Conservation (phyloP, 92 coral and sea anemone species). For the Palythoa grandiflora region DNA sequence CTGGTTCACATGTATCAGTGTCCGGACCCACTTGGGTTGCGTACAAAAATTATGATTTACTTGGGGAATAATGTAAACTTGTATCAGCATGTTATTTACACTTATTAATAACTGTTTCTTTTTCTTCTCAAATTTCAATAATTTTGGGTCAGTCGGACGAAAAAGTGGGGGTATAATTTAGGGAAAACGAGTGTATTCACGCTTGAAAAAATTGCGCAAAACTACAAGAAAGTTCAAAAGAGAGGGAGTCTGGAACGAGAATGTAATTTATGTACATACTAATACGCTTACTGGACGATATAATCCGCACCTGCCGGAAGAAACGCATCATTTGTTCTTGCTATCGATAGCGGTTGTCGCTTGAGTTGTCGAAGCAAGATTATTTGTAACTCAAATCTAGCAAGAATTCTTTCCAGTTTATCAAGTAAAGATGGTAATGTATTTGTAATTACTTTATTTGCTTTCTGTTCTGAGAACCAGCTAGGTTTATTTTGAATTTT, state of each 20-base stretch:
- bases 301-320: constrained; percentile 36
- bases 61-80: too few relatives aligned
- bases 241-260: background rate
- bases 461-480: background rate
- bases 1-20: too few relatives aligned
- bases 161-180: too few relatives aligned
- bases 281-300: background rate
- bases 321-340: constrained; percentile 38
- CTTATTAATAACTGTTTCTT: too few relatives aligned
- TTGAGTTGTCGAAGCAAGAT: constrained; percentile 48
- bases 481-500: background rate
- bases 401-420: background rate
- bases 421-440: constrained; percentile 28
- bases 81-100: too few relatives aligned
- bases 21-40: too few relatives aligned
- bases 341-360: constrained; percentile 49
- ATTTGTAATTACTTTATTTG: background rate
- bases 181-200: too few relatives aligned
- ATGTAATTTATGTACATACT: constrained; percentile 3
- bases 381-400: background rate
- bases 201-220: too few relatives aligned
- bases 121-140: too few relatives aligned
- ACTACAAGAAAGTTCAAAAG: background rate
- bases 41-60: too few relatives aligned
- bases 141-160: too few relatives aligned